phyloP scores from a whole-genome alignment of 2,113 vertebrate species.

The Eptesicus fuscus region DNA sequence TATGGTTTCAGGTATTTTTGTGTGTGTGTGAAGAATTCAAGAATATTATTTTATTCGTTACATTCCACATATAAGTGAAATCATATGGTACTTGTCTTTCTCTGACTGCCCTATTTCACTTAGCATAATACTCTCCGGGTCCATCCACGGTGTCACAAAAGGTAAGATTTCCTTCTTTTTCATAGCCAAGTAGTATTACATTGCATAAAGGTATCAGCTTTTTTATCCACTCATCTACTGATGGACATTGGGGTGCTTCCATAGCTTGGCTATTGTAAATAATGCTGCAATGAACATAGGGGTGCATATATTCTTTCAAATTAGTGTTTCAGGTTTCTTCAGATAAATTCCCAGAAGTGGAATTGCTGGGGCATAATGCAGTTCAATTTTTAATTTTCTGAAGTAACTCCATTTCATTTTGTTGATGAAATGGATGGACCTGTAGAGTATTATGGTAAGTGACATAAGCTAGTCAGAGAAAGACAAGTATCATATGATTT shows the following conservation, averaged over 20 bases:
- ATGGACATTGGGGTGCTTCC: neutral
- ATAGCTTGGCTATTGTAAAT: neutral
- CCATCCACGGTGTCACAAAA: too few species aligned
- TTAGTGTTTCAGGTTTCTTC: neutral
- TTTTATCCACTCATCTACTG: neutral
- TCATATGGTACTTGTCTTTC: too few species aligned
- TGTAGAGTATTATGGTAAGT: neutral
- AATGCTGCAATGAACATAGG: neutral
- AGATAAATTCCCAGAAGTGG: neutral
- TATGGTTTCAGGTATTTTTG: too few species aligned
- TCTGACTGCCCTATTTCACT: too few species aligned
- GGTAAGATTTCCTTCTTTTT: too few species aligned
- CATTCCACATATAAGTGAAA: too few species aligned
- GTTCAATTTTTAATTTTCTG: neutral
- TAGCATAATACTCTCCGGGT: too few species aligned
- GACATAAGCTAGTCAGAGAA: neutral
- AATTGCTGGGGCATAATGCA: neutral
- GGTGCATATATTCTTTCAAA: neutral
- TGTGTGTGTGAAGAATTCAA: too few species aligned
- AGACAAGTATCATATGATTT: neutral
- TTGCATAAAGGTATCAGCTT: neutral
- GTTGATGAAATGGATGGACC: neutral
- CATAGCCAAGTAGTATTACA: too few species aligned
- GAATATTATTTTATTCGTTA: too few species aligned
- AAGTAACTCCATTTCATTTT: neutral